Percentiles rank a stretch among this genome's conserved stretches.
Evolutionary conservation across 2,113 vertebrate genomes (phyloP).

Genomic region (Megalops atlanticus): DNA sequence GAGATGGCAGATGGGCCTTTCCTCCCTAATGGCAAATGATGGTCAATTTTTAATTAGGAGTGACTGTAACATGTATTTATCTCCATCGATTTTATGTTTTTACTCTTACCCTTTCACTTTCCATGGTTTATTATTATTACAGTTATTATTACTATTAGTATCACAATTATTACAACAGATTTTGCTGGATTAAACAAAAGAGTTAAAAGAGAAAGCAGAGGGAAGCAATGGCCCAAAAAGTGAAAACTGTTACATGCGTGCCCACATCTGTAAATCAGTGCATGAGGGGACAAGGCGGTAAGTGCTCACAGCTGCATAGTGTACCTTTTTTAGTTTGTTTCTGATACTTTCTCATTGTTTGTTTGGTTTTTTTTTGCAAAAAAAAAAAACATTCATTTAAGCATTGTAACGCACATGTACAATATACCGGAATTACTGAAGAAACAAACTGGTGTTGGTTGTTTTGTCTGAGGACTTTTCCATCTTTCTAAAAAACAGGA

Average conservation of each 20-base stretch:
- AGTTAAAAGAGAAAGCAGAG: not conserved
- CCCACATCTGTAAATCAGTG: not conserved
- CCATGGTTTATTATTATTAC: constrained; percentile 45
- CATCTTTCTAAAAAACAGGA: not conserved
- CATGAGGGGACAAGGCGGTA: not conserved
- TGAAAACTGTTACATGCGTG: not conserved
- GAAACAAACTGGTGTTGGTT: not conserved
- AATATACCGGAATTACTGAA: constrained; percentile 35
- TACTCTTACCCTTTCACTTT: constrained; percentile 37
- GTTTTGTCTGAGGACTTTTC: not conserved
- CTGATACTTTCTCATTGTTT: constrained; percentile 15
- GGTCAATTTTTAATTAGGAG: constrained; percentile 30
- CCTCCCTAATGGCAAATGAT: constrained; percentile 46
- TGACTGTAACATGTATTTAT: constrained; percentile 39
- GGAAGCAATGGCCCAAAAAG: not conserved
- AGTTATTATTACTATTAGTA: constrained; percentile 47
- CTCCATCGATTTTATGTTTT: constrained; percentile 47
- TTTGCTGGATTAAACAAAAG: not conserved
- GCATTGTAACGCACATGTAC: constrained; percentile 28
- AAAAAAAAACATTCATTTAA: constrained; percentile 7
- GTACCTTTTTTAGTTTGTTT: constrained; percentile 46
- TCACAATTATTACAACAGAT: not conserved
- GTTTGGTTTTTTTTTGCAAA: not conserved
- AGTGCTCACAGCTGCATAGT: constrained; percentile 43
- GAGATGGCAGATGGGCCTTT: constrained; percentile 37